Evolutionary conservation across 2,113 vertebrate species (phyloP).

Genomic region (Phrynocephalus versicolor): DNA sequence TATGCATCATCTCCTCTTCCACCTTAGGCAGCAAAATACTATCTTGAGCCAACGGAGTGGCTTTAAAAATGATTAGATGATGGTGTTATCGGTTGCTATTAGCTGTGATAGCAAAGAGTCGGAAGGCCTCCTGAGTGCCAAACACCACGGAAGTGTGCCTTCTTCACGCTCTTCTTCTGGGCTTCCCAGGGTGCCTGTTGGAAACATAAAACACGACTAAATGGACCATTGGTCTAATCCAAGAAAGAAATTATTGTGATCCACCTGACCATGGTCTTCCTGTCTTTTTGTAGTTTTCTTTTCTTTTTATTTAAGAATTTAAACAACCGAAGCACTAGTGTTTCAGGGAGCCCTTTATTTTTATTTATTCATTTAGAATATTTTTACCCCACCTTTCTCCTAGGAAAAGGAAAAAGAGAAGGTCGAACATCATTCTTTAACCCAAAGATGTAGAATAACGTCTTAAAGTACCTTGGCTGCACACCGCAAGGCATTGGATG

Average conservation of each 20-base stretch:
- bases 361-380: too few relatives aligned
- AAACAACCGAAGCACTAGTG: neutral
- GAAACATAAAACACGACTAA: neutral
- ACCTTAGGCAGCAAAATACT: neutral
- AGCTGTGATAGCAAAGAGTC: neutral
- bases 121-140: neutral
- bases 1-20: neutral
- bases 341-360: neutral
- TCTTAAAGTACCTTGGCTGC: conserved; percentile 11
- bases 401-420: too few relatives aligned
- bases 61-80: neutral
- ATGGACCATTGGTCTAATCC: neutral
- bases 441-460: neutral
- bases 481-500: neutral
- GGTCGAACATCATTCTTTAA: too few relatives aligned
- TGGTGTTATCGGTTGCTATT: neutral
- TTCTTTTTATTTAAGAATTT: neutral
- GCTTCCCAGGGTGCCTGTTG: neutral
- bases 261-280: neutral
- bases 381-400: too few relatives aligned
- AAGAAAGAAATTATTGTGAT: neutral
- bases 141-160: neutral
- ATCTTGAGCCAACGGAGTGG: neutral
- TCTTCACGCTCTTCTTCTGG: neutral
- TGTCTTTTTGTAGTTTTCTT: neutral